Evolutionary conservation across 1,140 invertebrate genomes (phyloP).

Genomic region (Lepeophtheirus salmonis): DNA sequence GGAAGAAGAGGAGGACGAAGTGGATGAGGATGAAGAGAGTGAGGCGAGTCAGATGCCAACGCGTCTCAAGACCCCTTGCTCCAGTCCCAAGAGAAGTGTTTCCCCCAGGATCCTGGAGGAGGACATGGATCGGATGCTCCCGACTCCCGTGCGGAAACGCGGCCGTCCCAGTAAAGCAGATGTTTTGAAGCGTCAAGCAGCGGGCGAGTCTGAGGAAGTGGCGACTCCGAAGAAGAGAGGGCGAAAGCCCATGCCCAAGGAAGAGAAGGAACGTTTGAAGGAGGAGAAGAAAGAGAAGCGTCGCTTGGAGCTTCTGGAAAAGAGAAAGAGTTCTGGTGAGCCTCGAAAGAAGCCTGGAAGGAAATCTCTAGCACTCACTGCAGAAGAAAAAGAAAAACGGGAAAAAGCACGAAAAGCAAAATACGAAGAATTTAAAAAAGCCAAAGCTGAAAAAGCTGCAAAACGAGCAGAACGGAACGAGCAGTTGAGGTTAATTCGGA

Average conservation of each 20-base stretch:
- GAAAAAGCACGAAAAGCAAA: conserved; percentile 9
- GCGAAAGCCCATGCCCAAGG: not conserved
- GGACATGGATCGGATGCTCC: not conserved
- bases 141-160: conserved; percentile 8
- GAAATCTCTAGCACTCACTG: not conserved
- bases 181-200: not conserved
- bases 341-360: not conserved
- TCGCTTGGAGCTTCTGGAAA: not conserved
- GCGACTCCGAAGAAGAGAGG: not conserved
- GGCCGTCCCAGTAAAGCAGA: conserved; percentile 13
- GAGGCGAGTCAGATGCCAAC: not conserved
- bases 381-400: conserved; percentile 2
- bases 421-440: conserved; percentile 12
- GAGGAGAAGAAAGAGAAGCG: not conserved
- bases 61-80: not conserved
- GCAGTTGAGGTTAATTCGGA: not conserved
- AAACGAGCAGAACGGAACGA: not conserved
- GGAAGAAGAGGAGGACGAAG: not conserved
- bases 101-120: not conserved
- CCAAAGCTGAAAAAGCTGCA: conserved; percentile 2
- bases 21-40: conserved; percentile 3
- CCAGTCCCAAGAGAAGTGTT: not conserved
- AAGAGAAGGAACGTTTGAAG: not conserved
- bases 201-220: not conserved
- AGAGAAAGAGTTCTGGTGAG: not conserved